Evolutionary conservation across 1,140 invertebrate genomes (phyloP).

Genomic region (Diabrotica undecimpunctata): DNA sequence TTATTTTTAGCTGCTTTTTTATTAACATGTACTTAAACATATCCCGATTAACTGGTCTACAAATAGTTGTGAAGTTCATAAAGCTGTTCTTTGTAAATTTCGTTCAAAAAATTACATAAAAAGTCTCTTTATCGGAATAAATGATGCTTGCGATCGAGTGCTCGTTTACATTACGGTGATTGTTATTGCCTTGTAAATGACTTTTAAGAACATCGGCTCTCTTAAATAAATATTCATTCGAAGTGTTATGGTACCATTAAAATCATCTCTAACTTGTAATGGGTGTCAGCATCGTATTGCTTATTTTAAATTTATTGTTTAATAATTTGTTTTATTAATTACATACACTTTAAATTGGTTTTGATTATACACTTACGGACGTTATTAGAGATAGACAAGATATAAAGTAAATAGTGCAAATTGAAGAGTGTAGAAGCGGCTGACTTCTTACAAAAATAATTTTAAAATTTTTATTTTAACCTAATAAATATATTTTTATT

Average conservation of each 20-base stretch:
- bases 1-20: too few relatives aligned
- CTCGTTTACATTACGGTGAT: not conserved
- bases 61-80: not conserved
- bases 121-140: conserved; percentile 2
- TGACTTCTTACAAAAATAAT: too few relatives aligned
- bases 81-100: not conserved
- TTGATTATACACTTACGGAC: too few relatives aligned
- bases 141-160: not conserved
- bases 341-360: too few relatives aligned
- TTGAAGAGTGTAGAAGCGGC: too few relatives aligned
- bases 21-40: too few relatives aligned
- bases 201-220: not conserved
- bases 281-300: not conserved
- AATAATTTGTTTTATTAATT: too few relatives aligned
- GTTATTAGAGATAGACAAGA: too few relatives aligned
- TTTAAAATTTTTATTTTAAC: too few relatives aligned
- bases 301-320: not conserved
- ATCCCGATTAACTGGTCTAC: too few relatives aligned
- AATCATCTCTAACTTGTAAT: not conserved
- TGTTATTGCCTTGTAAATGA: conserved; percentile 1
- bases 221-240: conserved; percentile 3
- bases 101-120: not conserved
- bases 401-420: too few relatives aligned
- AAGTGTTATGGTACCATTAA: not conserved
- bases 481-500: too few relatives aligned